Evolutionary conservation across 2,888 invertebrate species (phyloP).

Genomic region (Lottia gigantea): DNA sequence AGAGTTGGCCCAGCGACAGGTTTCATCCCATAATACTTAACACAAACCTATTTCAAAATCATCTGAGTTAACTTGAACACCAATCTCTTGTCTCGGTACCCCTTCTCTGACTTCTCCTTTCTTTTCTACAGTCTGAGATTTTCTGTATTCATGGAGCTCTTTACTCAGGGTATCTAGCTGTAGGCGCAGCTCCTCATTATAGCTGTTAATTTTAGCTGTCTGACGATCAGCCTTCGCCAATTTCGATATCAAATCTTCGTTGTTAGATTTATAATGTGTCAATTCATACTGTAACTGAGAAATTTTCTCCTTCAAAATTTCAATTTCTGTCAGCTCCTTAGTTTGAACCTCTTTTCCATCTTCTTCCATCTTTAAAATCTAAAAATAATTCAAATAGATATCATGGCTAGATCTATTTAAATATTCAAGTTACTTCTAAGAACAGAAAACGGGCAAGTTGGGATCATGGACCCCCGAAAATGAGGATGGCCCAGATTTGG

Average conservation of each 20-base stretch:
- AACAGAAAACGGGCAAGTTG: too few relatives aligned
- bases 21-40: neutral
- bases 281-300: conserved; percentile 28
- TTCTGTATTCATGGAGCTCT: conserved; percentile 42
- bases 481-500: too few relatives aligned
- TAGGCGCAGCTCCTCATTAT: conserved; percentile 48
- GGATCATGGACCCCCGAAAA: too few relatives aligned
- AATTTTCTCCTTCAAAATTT: conserved; percentile 27
- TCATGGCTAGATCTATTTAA: too few relatives aligned
- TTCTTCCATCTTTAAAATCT: too few relatives aligned
- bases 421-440: too few relatives aligned
- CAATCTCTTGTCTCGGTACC: conserved; percentile 29
- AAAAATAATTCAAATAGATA: too few relatives aligned
- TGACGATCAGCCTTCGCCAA: conserved; percentile 34
- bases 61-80: conserved; percentile 16
- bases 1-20: too few relatives aligned
- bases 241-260: conserved; percentile 20
- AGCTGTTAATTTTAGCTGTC: conserved; percentile 40
- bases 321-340: neutral
- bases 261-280: conserved; percentile 16
- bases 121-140: conserved; percentile 15
- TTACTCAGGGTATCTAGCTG: conserved; percentile 48
- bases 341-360: too few relatives aligned
- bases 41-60: conserved; percentile 23
- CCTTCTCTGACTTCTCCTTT: conserved; percentile 22